Percentiles rank a stretch among this genome's conserved stretches.
Conservation (phyloP, 2,888 invertebrate genomes). For the Xanthia icteritia region DNA sequence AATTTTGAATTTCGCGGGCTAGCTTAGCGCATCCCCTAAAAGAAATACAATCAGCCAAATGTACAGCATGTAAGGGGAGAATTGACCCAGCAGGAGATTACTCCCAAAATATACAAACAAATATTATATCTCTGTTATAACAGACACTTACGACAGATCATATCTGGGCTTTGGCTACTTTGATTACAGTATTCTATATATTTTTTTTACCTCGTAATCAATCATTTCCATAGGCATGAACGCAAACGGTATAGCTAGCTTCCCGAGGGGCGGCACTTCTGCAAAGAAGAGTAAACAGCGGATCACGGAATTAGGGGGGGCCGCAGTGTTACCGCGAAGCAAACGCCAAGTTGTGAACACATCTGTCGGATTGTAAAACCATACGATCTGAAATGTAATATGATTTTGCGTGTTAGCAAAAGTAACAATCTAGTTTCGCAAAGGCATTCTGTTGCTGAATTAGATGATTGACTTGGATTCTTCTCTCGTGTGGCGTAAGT, state of each 20-base stretch:
- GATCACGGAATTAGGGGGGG: conserved; percentile 74
- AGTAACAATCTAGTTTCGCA: background rate
- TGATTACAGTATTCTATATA: background rate
- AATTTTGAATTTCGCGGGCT: no score
- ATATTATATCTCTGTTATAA: background rate
- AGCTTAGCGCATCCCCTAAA: no score
- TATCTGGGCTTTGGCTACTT: background rate
- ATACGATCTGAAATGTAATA: conserved; percentile 78
- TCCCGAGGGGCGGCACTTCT: conserved; percentile 85
- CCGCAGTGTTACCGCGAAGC: conserved; percentile 78
- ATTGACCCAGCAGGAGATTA: background rate
- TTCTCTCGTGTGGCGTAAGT: background rate
- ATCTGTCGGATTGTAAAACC: conserved; percentile 87
- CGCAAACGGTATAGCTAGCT: conserved; percentile 85
- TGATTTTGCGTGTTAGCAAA: background rate
- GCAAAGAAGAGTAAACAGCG: conserved; percentile 86
- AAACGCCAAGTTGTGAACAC: conserved; percentile 87
- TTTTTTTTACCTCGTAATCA: conserved; percentile 81
- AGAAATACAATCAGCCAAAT: background rate
- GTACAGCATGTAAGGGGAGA: background rate
- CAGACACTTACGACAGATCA: background rate
- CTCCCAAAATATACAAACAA: background rate
- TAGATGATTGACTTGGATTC: background rate
- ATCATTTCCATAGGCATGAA: conserved; percentile 88
- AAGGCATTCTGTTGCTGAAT: background rate